phyloP scores from a whole-genome alignment of 2,113 vertebrate genomes.

The Physeter macrocephalus region DNA sequence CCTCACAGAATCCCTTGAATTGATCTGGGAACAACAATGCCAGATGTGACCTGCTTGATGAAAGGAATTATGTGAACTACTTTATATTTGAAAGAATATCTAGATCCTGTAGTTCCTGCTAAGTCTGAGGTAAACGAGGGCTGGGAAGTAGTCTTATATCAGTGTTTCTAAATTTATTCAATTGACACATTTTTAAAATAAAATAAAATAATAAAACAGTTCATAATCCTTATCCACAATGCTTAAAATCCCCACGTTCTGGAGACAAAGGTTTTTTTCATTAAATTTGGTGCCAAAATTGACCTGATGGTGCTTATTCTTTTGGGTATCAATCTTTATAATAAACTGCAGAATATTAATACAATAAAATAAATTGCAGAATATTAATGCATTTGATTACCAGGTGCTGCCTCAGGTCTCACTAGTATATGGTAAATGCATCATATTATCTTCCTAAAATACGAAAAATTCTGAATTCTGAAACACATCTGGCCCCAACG shows the following conservation, averaged over 20 bases:
- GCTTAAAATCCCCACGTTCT: not conserved
- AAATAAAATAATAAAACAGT: not conserved
- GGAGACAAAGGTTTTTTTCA: not conserved
- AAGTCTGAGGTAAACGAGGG: not conserved
- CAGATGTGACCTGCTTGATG: not conserved
- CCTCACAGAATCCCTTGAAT: not conserved
- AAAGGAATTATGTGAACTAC: not conserved
- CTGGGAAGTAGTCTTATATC: not conserved
- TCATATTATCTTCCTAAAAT: not conserved
- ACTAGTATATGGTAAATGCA: not conserved
- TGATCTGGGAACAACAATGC: not conserved
- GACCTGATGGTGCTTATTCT: not conserved
- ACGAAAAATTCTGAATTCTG: not conserved
- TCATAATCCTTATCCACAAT: not conserved
- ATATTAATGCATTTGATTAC: not conserved
- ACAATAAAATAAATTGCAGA: not conserved
- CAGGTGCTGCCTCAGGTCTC: not conserved
- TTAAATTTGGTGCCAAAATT: not conserved
- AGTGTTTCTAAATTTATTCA: not conserved
- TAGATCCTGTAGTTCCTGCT: not conserved
- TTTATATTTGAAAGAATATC: not conserved
- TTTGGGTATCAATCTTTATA: not conserved
- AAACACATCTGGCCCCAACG: not conserved
- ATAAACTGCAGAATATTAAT: not conserved
- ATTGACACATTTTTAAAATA: not conserved